Percentiles rank a stretch among this genome's conserved stretches.
These are phyloP conservation scores for Salvelinus alpinus DNA, from an alignment of 2,113 vertebrate genomes.

Conservation along the genomic window DNA sequence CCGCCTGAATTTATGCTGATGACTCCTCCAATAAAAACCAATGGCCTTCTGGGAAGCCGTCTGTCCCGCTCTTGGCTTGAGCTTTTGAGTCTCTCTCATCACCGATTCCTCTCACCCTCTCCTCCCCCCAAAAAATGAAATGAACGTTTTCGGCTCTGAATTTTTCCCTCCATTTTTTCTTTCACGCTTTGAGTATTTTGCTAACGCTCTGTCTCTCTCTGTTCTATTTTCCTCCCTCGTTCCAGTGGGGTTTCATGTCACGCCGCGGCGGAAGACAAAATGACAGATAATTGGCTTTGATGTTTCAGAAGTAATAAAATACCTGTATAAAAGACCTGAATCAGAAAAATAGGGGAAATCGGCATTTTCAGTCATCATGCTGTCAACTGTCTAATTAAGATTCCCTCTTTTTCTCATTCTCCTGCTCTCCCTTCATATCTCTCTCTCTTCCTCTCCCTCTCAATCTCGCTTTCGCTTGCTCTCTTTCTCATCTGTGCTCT, in stretches of 20 bases:
- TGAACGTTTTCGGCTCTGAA: not conserved
- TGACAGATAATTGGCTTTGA: not conserved
- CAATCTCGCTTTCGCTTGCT: no score
- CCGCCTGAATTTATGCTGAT: conserved; percentile 56
- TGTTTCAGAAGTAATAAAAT: no score
- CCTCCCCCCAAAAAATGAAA: not conserved
- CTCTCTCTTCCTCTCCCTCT: not conserved
- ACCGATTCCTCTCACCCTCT: not conserved
- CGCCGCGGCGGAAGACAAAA: not conserved
- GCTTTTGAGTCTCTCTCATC: not conserved
- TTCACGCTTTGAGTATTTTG: no score
- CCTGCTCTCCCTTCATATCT: not conserved
- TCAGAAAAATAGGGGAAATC: no score
- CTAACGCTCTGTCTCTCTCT: not conserved
- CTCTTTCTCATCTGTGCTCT: no score
- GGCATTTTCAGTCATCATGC: no score
- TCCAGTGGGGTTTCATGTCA: not conserved
- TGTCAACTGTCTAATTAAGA: no score
- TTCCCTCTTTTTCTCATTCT: no score
- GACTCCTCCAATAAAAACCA: conserved; percentile 14
- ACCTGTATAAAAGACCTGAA: no score
- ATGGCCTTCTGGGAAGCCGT: not conserved
- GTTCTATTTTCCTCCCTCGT: not conserved
- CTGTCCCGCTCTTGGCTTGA: not conserved
- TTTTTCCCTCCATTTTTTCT: not conserved